Evolutionary conservation across 2,888 invertebrate genomes (phyloP), one percentile per base, ranked within the genome.

Genomic region (Acleris sparsana): DNA sequence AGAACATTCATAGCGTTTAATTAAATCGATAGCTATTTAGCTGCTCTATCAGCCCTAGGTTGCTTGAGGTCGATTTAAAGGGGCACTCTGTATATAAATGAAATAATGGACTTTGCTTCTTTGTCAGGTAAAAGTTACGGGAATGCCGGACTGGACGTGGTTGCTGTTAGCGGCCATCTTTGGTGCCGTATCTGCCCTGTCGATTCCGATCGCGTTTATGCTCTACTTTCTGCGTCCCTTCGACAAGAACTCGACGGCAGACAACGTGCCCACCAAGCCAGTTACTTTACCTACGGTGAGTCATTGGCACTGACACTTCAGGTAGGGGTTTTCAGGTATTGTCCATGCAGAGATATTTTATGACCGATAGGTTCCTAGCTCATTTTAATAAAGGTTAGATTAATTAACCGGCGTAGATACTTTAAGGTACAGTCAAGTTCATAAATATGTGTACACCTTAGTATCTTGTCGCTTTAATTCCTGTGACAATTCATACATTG

Each of bases 71-170:
- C n/a, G n/a, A n/a, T n/a, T n/a, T n/a, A n/a, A n/a, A n/a, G n/a
- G n/a, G n/a, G n/a, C n/a, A n/a, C n/a, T n/a, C n/a, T n/a, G n/a
- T n/a, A 20, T 22, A 22, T 22, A 22, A 4, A 22, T 5, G 39
- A n/a, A 13, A 33, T n/a, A 33, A 56, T 39, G 20, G 9, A 3
- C 25, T 9, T 9, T 20, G 44, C 43, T 29, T 33, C 1, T 56
- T 68, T 65, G 44, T 33, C 52, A 77, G 79, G 78, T 71, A 71
- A 68, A 75, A 49, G 18, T 20, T 67, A 29, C 70, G 20, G 86
- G 57, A 69, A 92, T 92, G 92, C 91, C 92, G 69, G 93, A 93
- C 74, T 93, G 91, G 92, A 82, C 85, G 62, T 92, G 90, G 89
- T 74, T 92, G 71, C 71, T 93, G 53, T 65, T 88, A 20, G 87